phyloP scores from a whole-genome alignment of 2,888 invertebrate species.

The Leucophora obtusa region DNA sequence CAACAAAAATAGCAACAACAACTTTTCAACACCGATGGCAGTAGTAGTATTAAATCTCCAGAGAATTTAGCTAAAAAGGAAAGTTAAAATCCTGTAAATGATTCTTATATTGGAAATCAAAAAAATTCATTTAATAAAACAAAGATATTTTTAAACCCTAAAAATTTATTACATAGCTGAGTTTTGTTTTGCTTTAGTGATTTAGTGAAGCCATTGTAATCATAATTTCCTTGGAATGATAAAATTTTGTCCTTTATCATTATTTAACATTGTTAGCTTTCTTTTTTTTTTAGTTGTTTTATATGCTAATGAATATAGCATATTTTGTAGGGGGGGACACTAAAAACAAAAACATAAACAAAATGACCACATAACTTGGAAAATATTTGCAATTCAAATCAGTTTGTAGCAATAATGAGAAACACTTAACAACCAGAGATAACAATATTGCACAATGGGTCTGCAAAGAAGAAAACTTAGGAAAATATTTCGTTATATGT shows the following conservation, averaged over 20 bases:
- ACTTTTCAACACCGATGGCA: not conserved
- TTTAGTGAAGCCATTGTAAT: not conserved
- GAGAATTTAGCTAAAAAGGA: not conserved
- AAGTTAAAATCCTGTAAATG: constrained; percentile 1
- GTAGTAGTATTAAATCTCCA: not conserved
- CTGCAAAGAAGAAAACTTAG: no score
- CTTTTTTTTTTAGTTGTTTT: constrained; percentile 27
- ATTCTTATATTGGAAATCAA: not conserved
- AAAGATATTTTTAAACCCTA: not conserved
- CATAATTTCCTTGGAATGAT: not conserved
- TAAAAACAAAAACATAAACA: not conserved
- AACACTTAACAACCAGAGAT: constrained; percentile 32
- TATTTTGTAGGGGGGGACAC: not conserved
- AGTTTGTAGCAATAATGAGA: constrained; percentile 32
- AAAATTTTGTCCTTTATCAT: constrained; percentile 19
- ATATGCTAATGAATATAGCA: constrained; percentile 29
- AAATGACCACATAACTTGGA: constrained; percentile 42
- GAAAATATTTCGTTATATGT: no score
- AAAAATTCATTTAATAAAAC: not conserved
- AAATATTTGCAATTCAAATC: constrained; percentile 60
- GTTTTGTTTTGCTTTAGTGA: not conserved
- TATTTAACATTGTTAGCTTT: constrained; percentile 29
- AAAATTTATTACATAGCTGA: not conserved
- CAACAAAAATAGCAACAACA: not conserved
- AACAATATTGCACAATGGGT: not conserved